Evolutionary conservation across 2,113 vertebrate genomes (phyloP).

Genomic region (Phrynosoma blainvillii): DNA sequence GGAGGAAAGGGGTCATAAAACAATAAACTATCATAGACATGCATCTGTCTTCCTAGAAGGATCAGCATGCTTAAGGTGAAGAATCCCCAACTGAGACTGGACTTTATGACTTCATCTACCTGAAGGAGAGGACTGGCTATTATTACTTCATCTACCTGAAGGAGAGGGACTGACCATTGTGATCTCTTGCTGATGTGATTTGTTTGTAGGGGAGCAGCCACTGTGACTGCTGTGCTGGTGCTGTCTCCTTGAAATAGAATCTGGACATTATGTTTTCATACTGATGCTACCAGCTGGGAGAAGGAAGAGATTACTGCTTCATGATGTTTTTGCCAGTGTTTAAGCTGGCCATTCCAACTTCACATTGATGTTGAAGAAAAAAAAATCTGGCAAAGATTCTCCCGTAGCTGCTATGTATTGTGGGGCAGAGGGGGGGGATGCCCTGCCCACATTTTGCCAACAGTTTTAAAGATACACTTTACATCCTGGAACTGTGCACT

Average conservation of each 20-base stretch:
- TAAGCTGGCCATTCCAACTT: not conserved
- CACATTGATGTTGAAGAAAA: not conserved
- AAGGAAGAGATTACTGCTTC: too few species aligned
- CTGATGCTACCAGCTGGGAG: not conserved
- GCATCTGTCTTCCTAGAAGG: too few species aligned
- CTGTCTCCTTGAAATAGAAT: not conserved
- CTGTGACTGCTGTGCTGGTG: not conserved
- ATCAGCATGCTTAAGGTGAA: too few species aligned
- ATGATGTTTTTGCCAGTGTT: too few species aligned
- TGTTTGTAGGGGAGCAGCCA: not conserved
- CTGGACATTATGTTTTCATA: not conserved
- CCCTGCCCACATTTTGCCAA: not conserved
- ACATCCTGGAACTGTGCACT: not conserved
- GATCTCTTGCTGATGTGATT: not conserved
- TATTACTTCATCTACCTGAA: not conserved
- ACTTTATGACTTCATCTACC: too few species aligned
- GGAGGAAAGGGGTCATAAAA: too few species aligned
- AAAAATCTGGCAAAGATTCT: not conserved
- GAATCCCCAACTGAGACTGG: too few species aligned
- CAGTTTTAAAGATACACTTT: not conserved
- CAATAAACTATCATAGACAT: too few species aligned
- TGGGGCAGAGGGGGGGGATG: not conserved
- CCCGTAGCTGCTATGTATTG: not conserved
- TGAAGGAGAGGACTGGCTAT: not conserved
- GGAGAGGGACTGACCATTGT: not conserved